Percentiles rank a stretch among this genome's conserved stretches.
These are phyloP conservation scores for Nomada flava DNA, from an alignment of 2,888 invertebrate genomes.

Conservation along the genomic window DNA sequence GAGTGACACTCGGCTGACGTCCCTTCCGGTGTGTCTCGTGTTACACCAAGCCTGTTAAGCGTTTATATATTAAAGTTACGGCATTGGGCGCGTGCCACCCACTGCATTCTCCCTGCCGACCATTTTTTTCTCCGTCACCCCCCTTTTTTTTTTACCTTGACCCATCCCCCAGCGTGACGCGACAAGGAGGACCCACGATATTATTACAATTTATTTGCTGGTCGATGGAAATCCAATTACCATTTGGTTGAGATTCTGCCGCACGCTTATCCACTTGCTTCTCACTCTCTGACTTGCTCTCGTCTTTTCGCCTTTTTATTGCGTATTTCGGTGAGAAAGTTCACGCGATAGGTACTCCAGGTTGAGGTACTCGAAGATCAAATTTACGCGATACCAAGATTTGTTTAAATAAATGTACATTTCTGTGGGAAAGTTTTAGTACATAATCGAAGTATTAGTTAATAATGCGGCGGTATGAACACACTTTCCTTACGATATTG, in stretches of 20 bases:
- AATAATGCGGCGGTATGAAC: too few relatives aligned
- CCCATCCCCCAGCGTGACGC: conserved; percentile 19
- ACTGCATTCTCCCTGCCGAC: conserved; percentile 66
- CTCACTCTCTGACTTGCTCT: too few relatives aligned
- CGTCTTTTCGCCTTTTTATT: too few relatives aligned
- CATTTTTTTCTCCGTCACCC: conserved; percentile 50
- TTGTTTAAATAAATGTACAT: too few relatives aligned
- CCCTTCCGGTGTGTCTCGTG: conserved; percentile 83
- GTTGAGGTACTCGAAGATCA: too few relatives aligned
- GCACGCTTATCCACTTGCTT: neutral
- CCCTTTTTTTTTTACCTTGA: conserved; percentile 37
- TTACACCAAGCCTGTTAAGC: conserved; percentile 81
- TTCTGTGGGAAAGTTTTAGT: too few relatives aligned
- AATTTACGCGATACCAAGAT: too few relatives aligned
- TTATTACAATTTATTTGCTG: neutral
- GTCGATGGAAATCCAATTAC: neutral
- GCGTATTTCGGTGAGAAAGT: too few relatives aligned
- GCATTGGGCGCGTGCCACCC: conserved; percentile 83
- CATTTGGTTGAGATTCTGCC: neutral
- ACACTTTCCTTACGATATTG: too few relatives aligned
- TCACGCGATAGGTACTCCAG: too few relatives aligned
- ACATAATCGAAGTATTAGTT: too few relatives aligned
- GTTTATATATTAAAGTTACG: conserved; percentile 83
- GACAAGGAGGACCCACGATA: neutral
- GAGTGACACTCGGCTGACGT: conserved; percentile 82